Conservation (phyloP, 2,797 vertebrate genomes). For the Vipera ursinii region DNA sequence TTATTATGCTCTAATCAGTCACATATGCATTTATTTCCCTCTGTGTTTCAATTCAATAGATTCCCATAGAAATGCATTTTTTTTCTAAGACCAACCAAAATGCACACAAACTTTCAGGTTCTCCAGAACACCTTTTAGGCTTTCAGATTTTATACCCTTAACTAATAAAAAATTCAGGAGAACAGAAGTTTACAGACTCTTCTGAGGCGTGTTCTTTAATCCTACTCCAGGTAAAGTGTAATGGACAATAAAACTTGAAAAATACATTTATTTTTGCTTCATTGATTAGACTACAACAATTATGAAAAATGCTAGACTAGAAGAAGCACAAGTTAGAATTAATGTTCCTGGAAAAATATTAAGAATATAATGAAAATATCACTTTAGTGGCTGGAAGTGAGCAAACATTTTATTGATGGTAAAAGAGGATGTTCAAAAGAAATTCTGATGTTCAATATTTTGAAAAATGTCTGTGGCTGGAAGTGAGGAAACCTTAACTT, state of each 20-base stretch:
- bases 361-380: neutral
- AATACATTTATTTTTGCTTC: neutral
- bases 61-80: too few species aligned
- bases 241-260: neutral
- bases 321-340: neutral
- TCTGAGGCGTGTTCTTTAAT: neutral
- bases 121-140: too few species aligned
- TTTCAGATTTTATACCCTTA: too few species aligned
- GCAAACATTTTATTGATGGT: neutral
- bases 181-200: neutral
- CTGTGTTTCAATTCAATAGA: too few species aligned
- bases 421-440: neutral
- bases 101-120: too few species aligned
- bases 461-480: neutral
- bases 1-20: too few species aligned
- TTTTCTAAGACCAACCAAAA: too few species aligned
- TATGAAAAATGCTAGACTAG: neutral
- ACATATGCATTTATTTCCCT: too few species aligned
- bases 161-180: neutral
- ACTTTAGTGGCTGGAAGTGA: neutral
- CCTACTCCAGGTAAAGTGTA: neutral
- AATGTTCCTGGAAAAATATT: neutral
- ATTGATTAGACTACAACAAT: neutral
- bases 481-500: neutral
- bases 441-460: neutral